These are phyloP conservation scores for Vidua macroura DNA, from an alignment of 2,113 vertebrate genomes.

Conservation along the genomic window DNA sequence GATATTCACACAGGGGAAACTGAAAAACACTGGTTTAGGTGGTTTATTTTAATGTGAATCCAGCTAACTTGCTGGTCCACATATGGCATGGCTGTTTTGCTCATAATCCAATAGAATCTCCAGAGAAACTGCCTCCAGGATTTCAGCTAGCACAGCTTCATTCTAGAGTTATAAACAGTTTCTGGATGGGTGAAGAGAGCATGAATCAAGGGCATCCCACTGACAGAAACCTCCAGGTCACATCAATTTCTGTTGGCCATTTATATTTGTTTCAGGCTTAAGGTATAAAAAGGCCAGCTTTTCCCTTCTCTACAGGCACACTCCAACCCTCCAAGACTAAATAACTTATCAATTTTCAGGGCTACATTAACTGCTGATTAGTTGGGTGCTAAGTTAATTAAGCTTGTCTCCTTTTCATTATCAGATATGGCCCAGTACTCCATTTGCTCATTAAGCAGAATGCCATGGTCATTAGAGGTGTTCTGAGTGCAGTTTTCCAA, in stretches of 20 bases:
- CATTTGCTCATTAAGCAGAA: conserved; percentile 77
- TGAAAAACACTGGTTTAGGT: background rate
- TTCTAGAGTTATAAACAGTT: background rate
- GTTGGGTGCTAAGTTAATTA: conserved; percentile 77
- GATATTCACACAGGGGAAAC: background rate
- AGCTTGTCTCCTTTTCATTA: conserved; percentile 76
- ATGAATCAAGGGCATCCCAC: accelerated
- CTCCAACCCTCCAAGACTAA: conserved; percentile 71
- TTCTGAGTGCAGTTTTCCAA: background rate
- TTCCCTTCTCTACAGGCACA: background rate
- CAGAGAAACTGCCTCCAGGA: background rate
- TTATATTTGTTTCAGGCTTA: background rate
- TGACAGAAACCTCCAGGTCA: background rate
- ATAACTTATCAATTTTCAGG: conserved; percentile 78
- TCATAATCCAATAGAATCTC: background rate
- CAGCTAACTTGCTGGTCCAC: background rate
- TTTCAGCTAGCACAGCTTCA: background rate
- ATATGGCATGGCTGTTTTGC: background rate
- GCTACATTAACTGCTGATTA: conserved; percentile 77
- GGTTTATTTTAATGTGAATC: background rate
- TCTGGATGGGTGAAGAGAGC: background rate
- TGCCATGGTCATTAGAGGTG: background rate
- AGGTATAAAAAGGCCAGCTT: background rate
- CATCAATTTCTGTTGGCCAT: background rate
- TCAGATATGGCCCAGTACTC: conserved; percentile 75